These are phyloP conservation scores for Miltochrista miniata DNA, from an alignment of 2,888 invertebrate species.

Conservation along the genomic window DNA sequence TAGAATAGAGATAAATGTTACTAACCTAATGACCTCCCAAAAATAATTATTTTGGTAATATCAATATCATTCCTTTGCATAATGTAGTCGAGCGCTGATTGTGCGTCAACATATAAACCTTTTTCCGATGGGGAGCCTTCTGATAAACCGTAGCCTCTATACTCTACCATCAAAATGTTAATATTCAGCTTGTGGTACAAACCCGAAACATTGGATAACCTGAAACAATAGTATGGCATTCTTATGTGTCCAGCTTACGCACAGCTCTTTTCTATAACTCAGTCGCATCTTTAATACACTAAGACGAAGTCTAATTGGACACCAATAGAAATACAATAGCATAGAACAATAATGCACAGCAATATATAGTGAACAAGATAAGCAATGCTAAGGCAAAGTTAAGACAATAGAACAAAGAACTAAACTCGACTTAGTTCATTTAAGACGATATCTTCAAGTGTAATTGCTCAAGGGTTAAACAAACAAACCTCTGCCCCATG, in stretches of 20 bases:
- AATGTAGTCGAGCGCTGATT: constrained; percentile 93
- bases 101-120: constrained; percentile 94
- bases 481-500: constrained; percentile 92
- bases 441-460: not conserved
- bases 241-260: not conserved
- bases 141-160: constrained; percentile 96
- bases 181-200: constrained; percentile 91
- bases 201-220: constrained; percentile 94
- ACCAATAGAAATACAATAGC: no score
- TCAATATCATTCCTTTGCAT: constrained; percentile 92
- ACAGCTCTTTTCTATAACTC: not conserved
- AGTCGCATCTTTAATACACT: not conserved
- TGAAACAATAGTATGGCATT: constrained; percentile 47
- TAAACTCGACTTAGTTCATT: no score
- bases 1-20: constrained; percentile 4
- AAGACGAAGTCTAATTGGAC: no score
- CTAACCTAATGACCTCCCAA: constrained; percentile 93
- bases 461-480: not conserved
- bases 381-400: no score
- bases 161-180: constrained; percentile 96
- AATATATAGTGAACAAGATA: not conserved
- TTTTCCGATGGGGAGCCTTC: constrained; percentile 94
- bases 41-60: constrained; percentile 92
- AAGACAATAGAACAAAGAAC: not conserved
- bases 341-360: no score